Conservation (phyloP, 1,140 invertebrate genomes). For the Brachionus rotundiformis region DNA sequence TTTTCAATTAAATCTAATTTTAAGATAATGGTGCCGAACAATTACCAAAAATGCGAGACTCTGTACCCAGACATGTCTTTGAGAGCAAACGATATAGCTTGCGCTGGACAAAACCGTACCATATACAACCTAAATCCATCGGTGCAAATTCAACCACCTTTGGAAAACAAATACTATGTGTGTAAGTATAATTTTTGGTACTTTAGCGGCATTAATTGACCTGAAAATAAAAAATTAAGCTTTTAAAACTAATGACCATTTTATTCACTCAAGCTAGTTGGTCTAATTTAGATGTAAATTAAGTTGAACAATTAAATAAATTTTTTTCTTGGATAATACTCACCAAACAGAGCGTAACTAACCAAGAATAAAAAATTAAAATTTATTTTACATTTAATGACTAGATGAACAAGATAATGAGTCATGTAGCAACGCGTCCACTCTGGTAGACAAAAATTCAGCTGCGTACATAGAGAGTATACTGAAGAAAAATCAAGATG, state of each 20-base stretch:
- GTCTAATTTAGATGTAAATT: neutral
- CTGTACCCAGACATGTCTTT: neutral
- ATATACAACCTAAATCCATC: slow-evolving; percentile 3
- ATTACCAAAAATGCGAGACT: slow-evolving; percentile 12
- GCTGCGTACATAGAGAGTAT: neutral
- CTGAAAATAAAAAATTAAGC: neutral
- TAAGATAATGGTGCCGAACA: slow-evolving; percentile 30
- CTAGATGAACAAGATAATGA: slow-evolving; percentile 14
- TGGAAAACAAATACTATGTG: slow-evolving; percentile 13
- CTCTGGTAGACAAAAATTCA: neutral
- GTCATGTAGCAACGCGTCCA: neutral
- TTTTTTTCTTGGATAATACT: neutral
- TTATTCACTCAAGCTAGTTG: neutral
- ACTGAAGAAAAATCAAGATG: slow-evolving; percentile 10
- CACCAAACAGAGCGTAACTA: neutral
- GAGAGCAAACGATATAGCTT: neutral
- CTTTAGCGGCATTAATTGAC: neutral
- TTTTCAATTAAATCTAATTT: neutral
- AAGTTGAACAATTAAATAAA: neutral
- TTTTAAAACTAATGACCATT: neutral
- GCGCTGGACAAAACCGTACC: neutral
- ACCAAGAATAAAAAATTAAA: neutral
- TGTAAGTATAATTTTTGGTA: neutral
- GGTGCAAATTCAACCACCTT: neutral
- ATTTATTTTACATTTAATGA: neutral